Conservation (phyloP, 2,113 vertebrate species). For the Marmota flaviventris region DNA sequence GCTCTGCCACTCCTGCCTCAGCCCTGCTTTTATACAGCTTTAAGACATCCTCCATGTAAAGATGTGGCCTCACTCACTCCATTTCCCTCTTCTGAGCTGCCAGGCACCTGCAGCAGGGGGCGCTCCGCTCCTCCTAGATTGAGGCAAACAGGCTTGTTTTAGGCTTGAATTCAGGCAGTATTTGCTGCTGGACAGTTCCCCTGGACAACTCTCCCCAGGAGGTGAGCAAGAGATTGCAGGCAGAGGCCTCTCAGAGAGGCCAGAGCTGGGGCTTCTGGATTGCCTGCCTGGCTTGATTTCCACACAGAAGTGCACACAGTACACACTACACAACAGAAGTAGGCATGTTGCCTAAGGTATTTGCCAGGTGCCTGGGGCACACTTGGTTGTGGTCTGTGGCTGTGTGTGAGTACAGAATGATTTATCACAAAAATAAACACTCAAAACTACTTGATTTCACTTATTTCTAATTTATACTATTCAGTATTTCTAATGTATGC, state of each 20-base stretch:
- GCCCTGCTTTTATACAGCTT: not conserved
- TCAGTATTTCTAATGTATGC: not conserved
- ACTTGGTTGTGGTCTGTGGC: not conserved
- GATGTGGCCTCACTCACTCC: not conserved
- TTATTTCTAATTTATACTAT: conserved; percentile 1
- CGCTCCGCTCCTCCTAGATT: not conserved
- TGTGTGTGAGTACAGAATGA: not conserved
- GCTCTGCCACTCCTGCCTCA: not conserved
- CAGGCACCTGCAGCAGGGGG: conserved; percentile 44
- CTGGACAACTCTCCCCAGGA: not conserved
- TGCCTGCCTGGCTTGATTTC: too few relatives aligned
- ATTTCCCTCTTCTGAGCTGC: not conserved
- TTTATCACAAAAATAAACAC: not conserved
- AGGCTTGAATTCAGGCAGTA: conserved; percentile 39
- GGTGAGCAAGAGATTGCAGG: not conserved
- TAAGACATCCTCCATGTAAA: not conserved
- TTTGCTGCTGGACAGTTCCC: conserved; percentile 81
- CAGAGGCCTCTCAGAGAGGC: not conserved
- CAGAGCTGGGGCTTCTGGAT: not conserved
- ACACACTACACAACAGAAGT: not conserved
- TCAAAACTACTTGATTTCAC: not conserved
- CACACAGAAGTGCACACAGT: not conserved
- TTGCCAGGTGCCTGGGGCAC: not conserved
- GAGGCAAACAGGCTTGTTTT: not conserved
- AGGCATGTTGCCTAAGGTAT: fast-evolving